These are phyloP conservation scores for Cheilosia pagana DNA, from an alignment of 2,888 invertebrate genomes.

Conservation along the genomic window DNA sequence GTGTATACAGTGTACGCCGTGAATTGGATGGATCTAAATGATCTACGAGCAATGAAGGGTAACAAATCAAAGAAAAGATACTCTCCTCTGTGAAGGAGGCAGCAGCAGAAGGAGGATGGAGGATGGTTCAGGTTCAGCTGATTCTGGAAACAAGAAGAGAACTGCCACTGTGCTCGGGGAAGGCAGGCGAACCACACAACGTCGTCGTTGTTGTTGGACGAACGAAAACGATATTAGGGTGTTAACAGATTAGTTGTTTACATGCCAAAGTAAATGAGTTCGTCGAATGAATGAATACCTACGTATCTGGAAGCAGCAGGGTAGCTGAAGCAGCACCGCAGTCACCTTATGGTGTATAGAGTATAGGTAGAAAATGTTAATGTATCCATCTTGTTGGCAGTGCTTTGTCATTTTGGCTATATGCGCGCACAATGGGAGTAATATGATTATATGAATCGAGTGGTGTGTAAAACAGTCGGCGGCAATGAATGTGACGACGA, in stretches of 20 bases:
- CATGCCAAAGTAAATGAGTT: slow-evolving; percentile 83
- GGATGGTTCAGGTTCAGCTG: slow-evolving; percentile 37
- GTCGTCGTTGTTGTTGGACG: slow-evolving; percentile 1
- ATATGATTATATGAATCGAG: slow-evolving; percentile 71
- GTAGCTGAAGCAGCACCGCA: slow-evolving; percentile 37
- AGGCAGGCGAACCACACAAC: slow-evolving; percentile 49
- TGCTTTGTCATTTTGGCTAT: slow-evolving; percentile 54
- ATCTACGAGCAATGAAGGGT: slow-evolving; percentile 60
- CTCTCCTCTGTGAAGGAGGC: slow-evolving; percentile 40
- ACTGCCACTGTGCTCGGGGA: slow-evolving; percentile 48
- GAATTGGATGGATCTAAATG: slow-evolving; percentile 70
- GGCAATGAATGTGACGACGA: slow-evolving; percentile 54
- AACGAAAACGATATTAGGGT: slow-evolving; percentile 78
- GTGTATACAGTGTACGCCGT: slow-evolving; percentile 23
- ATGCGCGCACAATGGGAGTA: slow-evolving; percentile 67
- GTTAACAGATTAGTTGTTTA: slow-evolving; percentile 83
- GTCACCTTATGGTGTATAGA: slow-evolving; percentile 40
- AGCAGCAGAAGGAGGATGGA: slow-evolving; percentile 48
- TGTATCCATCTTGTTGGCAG: slow-evolving; percentile 65
- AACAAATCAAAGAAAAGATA: slow-evolving; percentile 73
- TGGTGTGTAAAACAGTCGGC: slow-evolving; percentile 52
- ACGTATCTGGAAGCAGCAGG: slow-evolving; percentile 41
- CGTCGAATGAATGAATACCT: slow-evolving; percentile 69
- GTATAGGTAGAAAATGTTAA: slow-evolving; percentile 38
- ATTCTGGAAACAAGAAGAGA: slow-evolving; percentile 33